Evolutionary conservation across 2,888 invertebrate genomes (phyloP).

Genomic region (Brachylomia viminalis): DNA sequence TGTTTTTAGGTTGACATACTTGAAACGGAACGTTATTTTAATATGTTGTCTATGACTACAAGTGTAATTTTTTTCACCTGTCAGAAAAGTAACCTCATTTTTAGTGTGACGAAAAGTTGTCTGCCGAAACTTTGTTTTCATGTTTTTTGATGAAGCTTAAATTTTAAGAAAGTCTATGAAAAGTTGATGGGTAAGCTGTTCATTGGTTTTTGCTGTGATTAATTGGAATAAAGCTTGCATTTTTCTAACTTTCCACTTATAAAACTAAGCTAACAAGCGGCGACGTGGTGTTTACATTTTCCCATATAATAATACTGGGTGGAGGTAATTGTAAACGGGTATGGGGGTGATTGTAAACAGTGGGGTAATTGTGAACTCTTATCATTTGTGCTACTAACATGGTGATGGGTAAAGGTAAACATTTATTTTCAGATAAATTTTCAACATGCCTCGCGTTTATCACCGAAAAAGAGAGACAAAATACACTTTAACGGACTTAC

Average conservation of each 20-base stretch:
- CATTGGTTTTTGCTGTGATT: constrained; percentile 12
- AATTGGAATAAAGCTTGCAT: background rate
- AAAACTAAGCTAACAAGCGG: constrained; percentile 11
- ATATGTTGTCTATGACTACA: background rate
- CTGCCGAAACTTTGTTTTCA: constrained; percentile 11
- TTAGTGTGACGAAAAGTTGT: constrained; percentile 13
- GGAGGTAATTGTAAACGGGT: too few species aligned
- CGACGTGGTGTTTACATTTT: constrained; percentile 14
- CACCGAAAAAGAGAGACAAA: too few species aligned
- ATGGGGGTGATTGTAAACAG: too few species aligned
- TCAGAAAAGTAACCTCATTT: constrained; percentile 10
- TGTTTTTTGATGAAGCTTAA: background rate
- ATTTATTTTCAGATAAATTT: too few species aligned
- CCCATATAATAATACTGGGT: constrained; percentile 1
- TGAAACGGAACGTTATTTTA: constrained; percentile 10
- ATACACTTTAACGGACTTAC: too few species aligned
- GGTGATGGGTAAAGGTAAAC: too few species aligned
- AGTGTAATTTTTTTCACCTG: background rate
- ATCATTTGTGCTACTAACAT: too few species aligned
- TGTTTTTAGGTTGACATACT: background rate
- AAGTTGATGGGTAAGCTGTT: constrained; percentile 4
- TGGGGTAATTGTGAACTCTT: too few species aligned
- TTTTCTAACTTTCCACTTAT: constrained; percentile 8
- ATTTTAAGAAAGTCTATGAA: background rate
- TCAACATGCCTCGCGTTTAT: too few species aligned